phyloP scores from a whole-genome alignment of 2,888 invertebrate genomes.

The Anagyrus pseudococci region DNA sequence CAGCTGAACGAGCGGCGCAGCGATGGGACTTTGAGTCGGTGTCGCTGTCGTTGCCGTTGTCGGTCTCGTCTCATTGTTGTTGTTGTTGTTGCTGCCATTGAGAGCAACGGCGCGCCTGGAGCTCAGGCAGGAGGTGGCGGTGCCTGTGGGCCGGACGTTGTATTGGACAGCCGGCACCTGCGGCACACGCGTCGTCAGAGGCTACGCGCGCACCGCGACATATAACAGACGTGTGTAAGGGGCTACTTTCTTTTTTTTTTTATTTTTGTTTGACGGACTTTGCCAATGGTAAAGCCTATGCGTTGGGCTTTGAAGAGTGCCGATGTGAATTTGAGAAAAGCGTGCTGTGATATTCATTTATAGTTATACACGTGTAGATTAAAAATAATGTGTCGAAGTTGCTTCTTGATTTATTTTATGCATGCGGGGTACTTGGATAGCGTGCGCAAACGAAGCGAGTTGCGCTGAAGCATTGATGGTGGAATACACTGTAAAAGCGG shows the following conservation, averaged over 20 bases:
- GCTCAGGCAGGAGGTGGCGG: constrained; percentile 66
- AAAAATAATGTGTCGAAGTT: too few relatives aligned
- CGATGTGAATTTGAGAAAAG: neutral
- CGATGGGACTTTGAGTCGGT: constrained; percentile 66
- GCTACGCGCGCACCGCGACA: neutral
- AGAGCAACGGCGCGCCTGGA: constrained; percentile 40
- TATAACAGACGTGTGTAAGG: neutral
- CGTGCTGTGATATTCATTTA: too few relatives aligned
- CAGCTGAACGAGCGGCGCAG: constrained; percentile 43
- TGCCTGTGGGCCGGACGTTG: constrained; percentile 63
- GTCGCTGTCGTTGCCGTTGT: constrained; percentile 52
- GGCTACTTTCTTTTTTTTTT: neutral
- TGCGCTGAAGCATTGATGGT: too few relatives aligned
- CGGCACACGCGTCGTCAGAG: constrained; percentile 6
- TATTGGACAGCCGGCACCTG: constrained; percentile 66
- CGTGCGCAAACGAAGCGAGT: too few relatives aligned
- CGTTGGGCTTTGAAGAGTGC: neutral
- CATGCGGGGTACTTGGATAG: too few relatives aligned
- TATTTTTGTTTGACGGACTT: neutral
- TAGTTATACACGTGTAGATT: too few relatives aligned
- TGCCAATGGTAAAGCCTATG: neutral
- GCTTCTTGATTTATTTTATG: too few relatives aligned
- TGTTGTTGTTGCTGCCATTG: too few relatives aligned
- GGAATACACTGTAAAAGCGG: too few relatives aligned
- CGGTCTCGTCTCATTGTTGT: constrained; percentile 63